Conservation (phyloP, 2,113 vertebrate species). For the Pollachius pollachius region DNA sequence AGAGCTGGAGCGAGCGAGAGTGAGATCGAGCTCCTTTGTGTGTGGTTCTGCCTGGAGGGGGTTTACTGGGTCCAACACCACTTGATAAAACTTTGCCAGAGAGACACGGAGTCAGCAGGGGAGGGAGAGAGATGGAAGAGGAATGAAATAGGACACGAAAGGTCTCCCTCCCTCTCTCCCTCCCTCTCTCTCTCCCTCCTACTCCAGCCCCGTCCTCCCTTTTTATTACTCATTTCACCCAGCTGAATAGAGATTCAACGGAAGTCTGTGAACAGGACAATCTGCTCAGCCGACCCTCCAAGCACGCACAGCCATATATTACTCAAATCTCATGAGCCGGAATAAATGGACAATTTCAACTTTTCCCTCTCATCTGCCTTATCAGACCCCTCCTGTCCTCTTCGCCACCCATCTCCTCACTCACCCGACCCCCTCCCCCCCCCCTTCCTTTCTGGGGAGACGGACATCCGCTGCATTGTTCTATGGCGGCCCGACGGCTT, state of each 20-base stretch:
- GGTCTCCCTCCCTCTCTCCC: conserved; percentile 33
- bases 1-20: not conserved
- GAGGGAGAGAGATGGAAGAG: conserved; percentile 40
- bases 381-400: conserved; percentile 57
- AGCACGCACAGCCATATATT: conserved; percentile 43
- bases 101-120: conserved; percentile 46
- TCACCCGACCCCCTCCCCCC: conserved; percentile 57
- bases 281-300: conserved; percentile 47
- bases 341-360: conserved; percentile 72
- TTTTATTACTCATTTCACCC: conserved; percentile 57
- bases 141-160: conserved; percentile 60
- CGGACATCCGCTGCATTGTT: conserved; percentile 67
- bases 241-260: conserved; percentile 59
- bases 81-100: conserved; percentile 77
- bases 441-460: conserved; percentile 57
- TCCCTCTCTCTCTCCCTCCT: conserved; percentile 36
- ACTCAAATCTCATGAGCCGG: conserved; percentile 56
- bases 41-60: conserved; percentile 71
- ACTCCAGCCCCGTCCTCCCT: conserved; percentile 32
- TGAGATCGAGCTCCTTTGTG: conserved; percentile 51
- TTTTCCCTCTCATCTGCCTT: conserved; percentile 57
- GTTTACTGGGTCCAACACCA: conserved; percentile 59
- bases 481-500: conserved; percentile 16
- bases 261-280: conserved; percentile 37
- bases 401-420: conserved; percentile 63